A percentile compares a stretch with the other conserved stretches of the same genome.
phyloP scores from a whole-genome alignment of 1,140 invertebrate genomes.

The Zaprionus taronus region DNA sequence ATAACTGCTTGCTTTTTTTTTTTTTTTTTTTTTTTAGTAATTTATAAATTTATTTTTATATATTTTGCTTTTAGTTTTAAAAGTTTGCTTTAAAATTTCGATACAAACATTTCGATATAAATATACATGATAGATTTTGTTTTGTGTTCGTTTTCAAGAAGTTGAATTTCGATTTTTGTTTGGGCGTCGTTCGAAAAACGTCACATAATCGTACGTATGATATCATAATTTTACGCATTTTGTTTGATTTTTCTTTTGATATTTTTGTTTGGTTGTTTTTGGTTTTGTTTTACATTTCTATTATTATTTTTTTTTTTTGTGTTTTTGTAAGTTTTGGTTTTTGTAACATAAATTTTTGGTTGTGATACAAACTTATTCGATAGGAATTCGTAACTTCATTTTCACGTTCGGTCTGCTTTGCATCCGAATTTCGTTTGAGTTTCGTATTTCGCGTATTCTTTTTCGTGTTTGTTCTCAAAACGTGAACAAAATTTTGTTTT shows the following conservation, averaged over 20 bases:
- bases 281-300: constrained; percentile 34
- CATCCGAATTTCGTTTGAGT: constrained; percentile 23
- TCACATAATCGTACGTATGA: constrained; percentile 76
- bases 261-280: constrained; percentile 45
- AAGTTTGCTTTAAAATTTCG: constrained; percentile 48
- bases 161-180: constrained; percentile 97
- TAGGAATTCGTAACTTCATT: constrained; percentile 41
- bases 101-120: constrained; percentile 48
- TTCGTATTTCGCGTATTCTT: constrained; percentile 2
- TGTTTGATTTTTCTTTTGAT: constrained; percentile 57
- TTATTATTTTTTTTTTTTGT: constrained; percentile 28
- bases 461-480: constrained; percentile 15
- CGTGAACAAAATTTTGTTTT: constrained; percentile 46
- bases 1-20: constrained; percentile 55
- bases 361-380: constrained; percentile 46
- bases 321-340: constrained; percentile 45
- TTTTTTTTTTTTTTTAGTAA: constrained; percentile 17
- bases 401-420: constrained; percentile 38
- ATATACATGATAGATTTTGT: constrained; percentile 43
- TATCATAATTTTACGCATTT: constrained; percentile 59
- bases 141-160: constrained; percentile 88
- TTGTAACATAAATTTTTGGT: constrained; percentile 43
- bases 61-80: constrained; percentile 36
- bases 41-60: constrained; percentile 41
- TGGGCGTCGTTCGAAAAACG: constrained; percentile 86